Percentiles rank a stretch among this genome's conserved stretches.
Conservation (phyloP, 2,888 invertebrate genomes). For the Micoletzkya japonica region DNA sequence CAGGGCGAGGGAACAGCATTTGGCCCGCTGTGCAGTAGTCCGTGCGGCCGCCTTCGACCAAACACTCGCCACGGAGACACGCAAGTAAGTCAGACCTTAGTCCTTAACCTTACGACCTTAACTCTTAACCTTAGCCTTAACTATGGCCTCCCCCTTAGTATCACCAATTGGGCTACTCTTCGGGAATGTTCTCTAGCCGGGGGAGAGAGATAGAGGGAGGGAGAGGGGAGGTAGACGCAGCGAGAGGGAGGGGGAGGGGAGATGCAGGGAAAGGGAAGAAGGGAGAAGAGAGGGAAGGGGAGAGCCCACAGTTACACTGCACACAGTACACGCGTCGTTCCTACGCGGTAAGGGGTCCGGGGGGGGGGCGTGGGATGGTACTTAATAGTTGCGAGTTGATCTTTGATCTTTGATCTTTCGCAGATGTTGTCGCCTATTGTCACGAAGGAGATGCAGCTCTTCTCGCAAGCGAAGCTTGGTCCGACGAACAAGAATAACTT, state of each 20-base stretch:
- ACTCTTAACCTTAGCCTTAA: too few relatives aligned
- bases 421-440: slow-evolving; percentile 22
- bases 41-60: too few relatives aligned
- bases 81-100: too few relatives aligned
- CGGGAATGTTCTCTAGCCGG: too few relatives aligned
- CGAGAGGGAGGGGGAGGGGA: slow-evolving; percentile 3
- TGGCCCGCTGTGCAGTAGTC: too few relatives aligned
- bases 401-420: background rate
- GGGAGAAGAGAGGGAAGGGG: background rate
- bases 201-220: too few relatives aligned
- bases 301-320: background rate
- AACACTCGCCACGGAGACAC: too few relatives aligned
- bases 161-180: too few relatives aligned
- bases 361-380: background rate
- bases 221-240: background rate
- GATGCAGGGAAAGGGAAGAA: background rate
- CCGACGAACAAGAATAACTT: slow-evolving; percentile 26
- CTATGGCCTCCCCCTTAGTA: too few relatives aligned
- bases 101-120: too few relatives aligned
- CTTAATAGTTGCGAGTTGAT: too few relatives aligned
- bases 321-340: background rate
- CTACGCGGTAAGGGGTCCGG: background rate
- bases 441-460: slow-evolving; percentile 27
- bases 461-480: background rate
- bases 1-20: too few relatives aligned